These are phyloP conservation scores for Syrmaticus mikado DNA, from an alignment of 2,113 vertebrate species.

Conservation along the genomic window DNA sequence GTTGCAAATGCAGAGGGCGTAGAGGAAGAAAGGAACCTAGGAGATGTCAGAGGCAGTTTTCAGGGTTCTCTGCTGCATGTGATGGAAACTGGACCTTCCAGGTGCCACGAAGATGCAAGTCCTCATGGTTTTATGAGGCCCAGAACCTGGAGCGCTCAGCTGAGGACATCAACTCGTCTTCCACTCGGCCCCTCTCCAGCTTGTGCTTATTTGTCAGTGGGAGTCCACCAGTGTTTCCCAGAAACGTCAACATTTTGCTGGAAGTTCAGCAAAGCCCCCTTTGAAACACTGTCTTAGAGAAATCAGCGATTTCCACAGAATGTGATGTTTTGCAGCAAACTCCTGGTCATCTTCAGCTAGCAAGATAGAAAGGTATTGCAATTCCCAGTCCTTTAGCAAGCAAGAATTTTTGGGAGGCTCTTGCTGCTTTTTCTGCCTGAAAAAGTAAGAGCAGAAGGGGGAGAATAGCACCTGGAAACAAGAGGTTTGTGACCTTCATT, in stretches of 20 bases:
- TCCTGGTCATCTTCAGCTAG: not conserved
- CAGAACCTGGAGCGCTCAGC: accelerated
- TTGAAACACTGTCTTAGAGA: not conserved
- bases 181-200: not conserved
- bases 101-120: not conserved
- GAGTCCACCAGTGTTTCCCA: not conserved
- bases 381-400: not conserved
- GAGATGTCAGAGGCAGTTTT: not conserved
- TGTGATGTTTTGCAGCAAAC: not conserved
- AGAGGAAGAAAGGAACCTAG: not conserved
- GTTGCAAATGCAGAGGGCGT: accelerated
- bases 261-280: not conserved
- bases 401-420: not conserved
- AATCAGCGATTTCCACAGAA: not conserved
- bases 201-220: not conserved
- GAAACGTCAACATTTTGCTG: not conserved
- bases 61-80: accelerated
- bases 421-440: not conserved
- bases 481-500: not conserved
- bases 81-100: not conserved
- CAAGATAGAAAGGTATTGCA: not conserved
- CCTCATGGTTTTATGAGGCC: accelerated
- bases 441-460: not conserved
- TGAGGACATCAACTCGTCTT: not conserved
- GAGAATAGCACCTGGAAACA: not conserved